These are phyloP conservation scores for Taenioides sp. DNA, from an alignment of 2,797 vertebrate genomes.

Conservation along the genomic window DNA sequence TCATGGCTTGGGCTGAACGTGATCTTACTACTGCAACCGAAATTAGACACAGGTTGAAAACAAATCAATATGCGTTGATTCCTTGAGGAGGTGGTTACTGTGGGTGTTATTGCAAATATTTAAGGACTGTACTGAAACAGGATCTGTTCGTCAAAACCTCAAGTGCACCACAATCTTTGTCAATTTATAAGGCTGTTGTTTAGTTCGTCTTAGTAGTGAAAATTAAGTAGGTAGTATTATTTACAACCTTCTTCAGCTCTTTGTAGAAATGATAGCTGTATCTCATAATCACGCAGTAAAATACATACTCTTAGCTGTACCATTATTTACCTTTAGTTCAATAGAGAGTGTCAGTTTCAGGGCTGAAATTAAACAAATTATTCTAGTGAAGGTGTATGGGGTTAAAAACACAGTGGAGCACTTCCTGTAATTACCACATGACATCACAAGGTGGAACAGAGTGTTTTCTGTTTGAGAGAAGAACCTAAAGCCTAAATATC, in stretches of 20 bases:
- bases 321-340: no score
- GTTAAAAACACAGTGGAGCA: no score
- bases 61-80: conserved; percentile 43
- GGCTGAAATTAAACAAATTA: no score
- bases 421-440: no score
- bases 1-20: conserved; percentile 14
- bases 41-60: conserved; percentile 22
- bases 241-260: background rate
- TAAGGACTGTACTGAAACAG: conserved; percentile 28
- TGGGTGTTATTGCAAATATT: conserved; percentile 37
- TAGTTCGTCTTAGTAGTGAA: background rate
- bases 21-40: conserved; percentile 14
- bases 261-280: background rate
- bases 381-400: no score
- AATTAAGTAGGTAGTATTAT: background rate
- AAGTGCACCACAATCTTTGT: background rate
- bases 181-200: background rate
- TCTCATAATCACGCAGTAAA: background rate
- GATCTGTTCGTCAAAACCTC: conserved; percentile 27
- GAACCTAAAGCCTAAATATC: no score
- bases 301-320: background rate
- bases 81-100: conserved; percentile 25
- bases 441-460: no score
- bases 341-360: no score
- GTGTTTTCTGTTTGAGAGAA: no score